Base-by-base conservation (phyloP, 2,797 vertebrate genomes). In the Lutra lutra region DNA sequence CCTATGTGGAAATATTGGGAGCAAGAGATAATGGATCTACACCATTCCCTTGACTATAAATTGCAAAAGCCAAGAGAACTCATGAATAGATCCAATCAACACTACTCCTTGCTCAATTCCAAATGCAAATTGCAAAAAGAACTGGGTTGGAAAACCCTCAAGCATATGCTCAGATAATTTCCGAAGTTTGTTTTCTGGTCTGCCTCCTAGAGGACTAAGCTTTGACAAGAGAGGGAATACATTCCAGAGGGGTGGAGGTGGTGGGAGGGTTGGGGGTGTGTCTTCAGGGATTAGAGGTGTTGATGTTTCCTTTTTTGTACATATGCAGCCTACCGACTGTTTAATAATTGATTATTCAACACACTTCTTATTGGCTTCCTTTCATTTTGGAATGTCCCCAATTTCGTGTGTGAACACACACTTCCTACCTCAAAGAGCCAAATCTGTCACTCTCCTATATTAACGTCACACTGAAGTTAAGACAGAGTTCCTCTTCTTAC, bases 11-110 rank as follows among this genome's bases (percentile, higher is more conserved):
- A 95, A 83, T 25, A 82, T 0, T 12, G 29, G 64, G 68, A 85
- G 7, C 27, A 77, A 91, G 66, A 78, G 9, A 84, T 35, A 35
- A 35, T 3, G n/a, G 15, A 27, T 56, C 77, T 78, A 27, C 3
- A 8, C 20, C 66, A 25, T 82, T 66, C 93, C 83, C 27, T 75
- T 84, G 77, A 87, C 43, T 83, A 79, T n/a, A 77, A 92, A 64
- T 87, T 88, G 51, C 56, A 88, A 77, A 92, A 91, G 66, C n/a
- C 60, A 78, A 66, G 70, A 66, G 85, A 94, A 72, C 25, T 90
- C 60, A 56, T 46, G 91, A 68, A 66, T 38, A 35, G 58, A 80
- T 77, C 64, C n/a, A 66, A 18, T 89, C 38, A 86, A 38, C 17
- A 11, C 21, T 68, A 70, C 7, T 64, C 38, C 46, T 96, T 58